Evolutionary conservation across 2,888 invertebrate genomes (phyloP), one percentile per base, ranked within the genome.

Genomic region (Acanthosepion lycidas): DNA sequence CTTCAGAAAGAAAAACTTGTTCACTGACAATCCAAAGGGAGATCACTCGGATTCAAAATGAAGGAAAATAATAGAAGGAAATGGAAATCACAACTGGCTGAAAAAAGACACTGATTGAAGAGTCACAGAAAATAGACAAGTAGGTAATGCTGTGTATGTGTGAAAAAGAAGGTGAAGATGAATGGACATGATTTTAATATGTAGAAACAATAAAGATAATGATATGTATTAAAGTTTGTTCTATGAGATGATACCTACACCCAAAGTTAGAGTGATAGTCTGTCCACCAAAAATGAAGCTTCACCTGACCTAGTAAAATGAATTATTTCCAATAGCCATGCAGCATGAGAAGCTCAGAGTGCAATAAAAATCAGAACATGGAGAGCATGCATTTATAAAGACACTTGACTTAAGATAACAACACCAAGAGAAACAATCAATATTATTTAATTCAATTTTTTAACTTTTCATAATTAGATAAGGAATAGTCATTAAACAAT

Each of bases 301-400:
- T 51, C 23, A 23, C 26, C 23, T 92, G 20, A 49, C 49, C 49
- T 92, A 28, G 48, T 23, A 92, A 49, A 92, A 92, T 92, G 28
- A 92, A 92, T 92, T 28, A 92, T 49, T 51, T 92, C 33, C 26
- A 92, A 92, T 92, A 92, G 92, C 92, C 92, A 92, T 92, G 92
- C 92, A 92, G 92, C 51, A 92, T 48, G n/a, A 12, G 5, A 78
- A 78, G 92, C 42, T 92, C 51, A 49, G 51, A 92, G 92, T 92
- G 92, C 92, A 92, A 92, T 92, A 92, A 48, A 92, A 92, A 92
- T 48, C 28, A 28, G 23, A 23, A 92, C 26, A 49, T 92, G 28
- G 4, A 92, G 9, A 92, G 92, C 92, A 92, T 92, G 92, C 92
- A 33, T 49, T 51, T 26, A 92, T 23, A 92, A 49, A 51, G 18